Percentiles rank a stretch among this genome's conserved stretches.
Evolutionary conservation across 2,888 invertebrate genomes (phyloP).

Genomic region (Pteria penguin): DNA sequence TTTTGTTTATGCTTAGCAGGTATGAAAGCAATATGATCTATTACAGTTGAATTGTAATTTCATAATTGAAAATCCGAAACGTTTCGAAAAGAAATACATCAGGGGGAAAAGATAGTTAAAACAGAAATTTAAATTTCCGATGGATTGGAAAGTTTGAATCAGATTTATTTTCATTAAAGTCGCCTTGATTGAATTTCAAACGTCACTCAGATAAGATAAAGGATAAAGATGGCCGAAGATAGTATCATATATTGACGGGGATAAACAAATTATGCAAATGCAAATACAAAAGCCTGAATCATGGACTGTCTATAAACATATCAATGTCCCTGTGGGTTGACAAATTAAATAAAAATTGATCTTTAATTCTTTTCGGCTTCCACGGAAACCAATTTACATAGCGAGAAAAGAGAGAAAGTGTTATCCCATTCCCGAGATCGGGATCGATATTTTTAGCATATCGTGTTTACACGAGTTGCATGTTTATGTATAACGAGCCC

Average conservation of each 20-base stretch:
- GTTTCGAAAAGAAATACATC: too few relatives aligned
- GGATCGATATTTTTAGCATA: background rate
- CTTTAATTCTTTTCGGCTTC: background rate
- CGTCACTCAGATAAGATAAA: background rate
- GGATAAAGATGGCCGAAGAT: background rate
- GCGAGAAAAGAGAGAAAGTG: background rate
- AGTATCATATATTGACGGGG: background rate
- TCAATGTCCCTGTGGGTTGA: conserved; percentile 3
- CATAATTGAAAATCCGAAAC: too few relatives aligned
- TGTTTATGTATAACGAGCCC: too few relatives aligned
- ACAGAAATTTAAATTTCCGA: too few relatives aligned
- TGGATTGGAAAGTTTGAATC: too few relatives aligned
- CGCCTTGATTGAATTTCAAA: too few relatives aligned
- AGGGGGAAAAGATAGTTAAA: too few relatives aligned
- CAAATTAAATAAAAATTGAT: conserved; percentile 19
- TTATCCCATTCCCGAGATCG: background rate
- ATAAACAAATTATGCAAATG: background rate
- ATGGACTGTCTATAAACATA: background rate
- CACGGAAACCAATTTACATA: conserved; percentile 7
- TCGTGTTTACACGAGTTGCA: too few relatives aligned
- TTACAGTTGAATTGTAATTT: too few relatives aligned
- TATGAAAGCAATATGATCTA: too few relatives aligned
- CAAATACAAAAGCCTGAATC: conserved; percentile 1
- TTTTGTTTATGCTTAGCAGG: too few relatives aligned
- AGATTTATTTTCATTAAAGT: too few relatives aligned